These are phyloP conservation scores for Chanos chanos DNA, from an alignment of 2,797 vertebrate genomes.

Conservation along the genomic window DNA sequence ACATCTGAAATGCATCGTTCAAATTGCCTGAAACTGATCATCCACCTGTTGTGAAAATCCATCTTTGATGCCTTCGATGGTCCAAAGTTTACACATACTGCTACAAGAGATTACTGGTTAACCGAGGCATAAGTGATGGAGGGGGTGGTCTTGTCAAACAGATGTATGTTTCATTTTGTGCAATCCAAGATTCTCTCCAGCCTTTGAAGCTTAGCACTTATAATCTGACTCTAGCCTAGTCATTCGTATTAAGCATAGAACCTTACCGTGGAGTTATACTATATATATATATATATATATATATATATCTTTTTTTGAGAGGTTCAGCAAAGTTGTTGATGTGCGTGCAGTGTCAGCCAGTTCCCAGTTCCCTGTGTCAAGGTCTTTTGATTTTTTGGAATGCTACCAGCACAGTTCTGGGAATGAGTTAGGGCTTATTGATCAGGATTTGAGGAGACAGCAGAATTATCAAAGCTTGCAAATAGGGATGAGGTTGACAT, in stretches of 20 bases:
- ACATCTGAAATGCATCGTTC: neutral
- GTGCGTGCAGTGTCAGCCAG: constrained; percentile 33
- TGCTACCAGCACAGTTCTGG: constrained; percentile 37
- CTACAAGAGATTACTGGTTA: constrained; percentile 43
- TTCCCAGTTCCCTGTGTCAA: constrained; percentile 38
- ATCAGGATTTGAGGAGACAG: constrained; percentile 37
- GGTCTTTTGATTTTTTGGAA: constrained; percentile 44
- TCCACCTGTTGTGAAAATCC: constrained; percentile 2
- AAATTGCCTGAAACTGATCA: neutral
- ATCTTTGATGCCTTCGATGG: neutral
- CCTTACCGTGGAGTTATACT: constrained; percentile 4
- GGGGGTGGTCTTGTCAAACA: too few species aligned
- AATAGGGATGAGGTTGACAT: constrained; percentile 29
- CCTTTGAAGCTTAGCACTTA: too few species aligned
- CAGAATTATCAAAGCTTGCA: constrained; percentile 23
- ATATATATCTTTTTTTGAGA: constrained; percentile 28
- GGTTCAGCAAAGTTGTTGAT: constrained; percentile 19
- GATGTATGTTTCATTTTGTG: neutral
- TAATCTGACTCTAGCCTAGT: too few species aligned
- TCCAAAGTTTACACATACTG: constrained; percentile 36
- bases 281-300: constrained; percentile 3
- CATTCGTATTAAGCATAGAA: too few species aligned
- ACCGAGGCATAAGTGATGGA: too few species aligned
- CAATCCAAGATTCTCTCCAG: too few species aligned
- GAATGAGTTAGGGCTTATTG: constrained; percentile 40